phyloP scores from a whole-genome alignment of 2,888 invertebrate species.

The Pherbina coryleti region DNA sequence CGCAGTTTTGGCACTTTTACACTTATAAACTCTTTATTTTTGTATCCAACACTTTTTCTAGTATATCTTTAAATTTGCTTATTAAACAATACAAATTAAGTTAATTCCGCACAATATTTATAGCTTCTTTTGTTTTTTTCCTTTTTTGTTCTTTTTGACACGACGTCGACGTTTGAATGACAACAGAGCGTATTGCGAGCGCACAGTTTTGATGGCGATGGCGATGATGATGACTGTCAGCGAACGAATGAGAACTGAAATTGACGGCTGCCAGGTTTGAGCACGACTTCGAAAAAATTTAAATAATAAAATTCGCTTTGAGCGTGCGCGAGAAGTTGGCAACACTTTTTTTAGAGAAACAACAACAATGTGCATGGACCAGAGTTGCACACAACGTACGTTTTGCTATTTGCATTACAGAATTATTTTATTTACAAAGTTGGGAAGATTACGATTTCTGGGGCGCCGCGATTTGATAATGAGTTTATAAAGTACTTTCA shows the following conservation, averaged over 20 bases:
- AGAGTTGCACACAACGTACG: no score
- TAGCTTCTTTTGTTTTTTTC: background rate
- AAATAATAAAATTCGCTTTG: background rate
- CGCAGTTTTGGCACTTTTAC: slow-evolving; percentile 9
- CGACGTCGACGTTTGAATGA: background rate
- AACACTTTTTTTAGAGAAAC: background rate
- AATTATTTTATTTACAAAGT: no score
- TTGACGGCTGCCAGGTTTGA: background rate
- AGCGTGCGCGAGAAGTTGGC: background rate
- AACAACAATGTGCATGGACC: background rate
- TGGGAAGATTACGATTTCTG: no score
- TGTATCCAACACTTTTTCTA: background rate
- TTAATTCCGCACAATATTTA: background rate
- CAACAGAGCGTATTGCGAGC: background rate
- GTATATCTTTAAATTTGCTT: background rate
- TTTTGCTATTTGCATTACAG: no score
- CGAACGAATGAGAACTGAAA: slow-evolving; percentile 23
- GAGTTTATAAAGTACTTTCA: no score
- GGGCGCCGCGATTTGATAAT: no score
- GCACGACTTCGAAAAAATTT: slow-evolving; percentile 11
- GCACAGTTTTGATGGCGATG: background rate
- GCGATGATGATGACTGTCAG: slow-evolving; percentile 3
- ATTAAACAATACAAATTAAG: background rate
- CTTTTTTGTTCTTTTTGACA: background rate
- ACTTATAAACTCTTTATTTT: background rate